Evolutionary conservation across 2,888 invertebrate species (phyloP), one percentile per base, ranked within the genome.

Genomic region (Plagodis pulveraria): DNA sequence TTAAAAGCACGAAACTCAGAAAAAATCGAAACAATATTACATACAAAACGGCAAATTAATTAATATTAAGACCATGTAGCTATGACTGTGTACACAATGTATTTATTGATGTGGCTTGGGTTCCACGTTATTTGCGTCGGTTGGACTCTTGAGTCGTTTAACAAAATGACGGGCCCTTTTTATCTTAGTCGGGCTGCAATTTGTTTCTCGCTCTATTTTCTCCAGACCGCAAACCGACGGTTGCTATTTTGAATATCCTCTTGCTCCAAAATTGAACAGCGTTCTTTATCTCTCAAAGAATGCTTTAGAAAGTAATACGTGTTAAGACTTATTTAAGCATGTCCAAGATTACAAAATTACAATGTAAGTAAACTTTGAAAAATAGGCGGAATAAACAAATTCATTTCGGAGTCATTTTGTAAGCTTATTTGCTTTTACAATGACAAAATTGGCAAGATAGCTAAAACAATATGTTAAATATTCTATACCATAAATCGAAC

Each of bases 121-220:
- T 73, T 73, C 74, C 71, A 68, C 72, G 80, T 81, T 84, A 84
- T 86, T 87, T 85, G 82, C 77, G 76, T 75, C 73, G 78, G 77
- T 72, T 70, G 74, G 78, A 80, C 86, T 83, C 80, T 71, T 52
- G 74, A 84, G 86, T 88, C 87, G 84, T 90, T 90, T 88, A 89
- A 84, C 89, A 89, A 88, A 89, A 89, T 86, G 90, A 89, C 89
- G 87, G 83, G 83, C 77, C 86, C 89, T 89, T 90, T 90, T 90
- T 89, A 90, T 91, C 90, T 89, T 83, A 86, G 88, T 89, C 89
- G 82, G 76, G 77, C 72, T 82, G 82, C 87, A 85, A 89, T 90
- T 89, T 89, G 90, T 90, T 84, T 81, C 80, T 78, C 81, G 77
- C 83, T 87, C 86, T 85, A 88, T 89, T 89, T 87, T 83, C 86